Conservation (phyloP, 2,888 invertebrate species). For the Megamerina dolium region DNA sequence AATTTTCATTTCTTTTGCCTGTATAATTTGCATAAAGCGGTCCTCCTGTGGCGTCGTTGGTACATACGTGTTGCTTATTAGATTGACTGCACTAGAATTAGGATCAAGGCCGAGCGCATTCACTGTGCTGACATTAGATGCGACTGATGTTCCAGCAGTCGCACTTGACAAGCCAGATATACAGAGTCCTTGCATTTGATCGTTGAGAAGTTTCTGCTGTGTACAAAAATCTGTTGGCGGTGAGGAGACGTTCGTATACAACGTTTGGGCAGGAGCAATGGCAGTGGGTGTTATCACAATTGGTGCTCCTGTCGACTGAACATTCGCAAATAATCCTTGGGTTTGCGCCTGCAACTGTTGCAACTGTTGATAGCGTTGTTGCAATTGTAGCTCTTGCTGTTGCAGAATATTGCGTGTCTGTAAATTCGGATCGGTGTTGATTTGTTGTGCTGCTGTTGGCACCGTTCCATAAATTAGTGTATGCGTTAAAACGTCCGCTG, state of each 20-base stretch:
- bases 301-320: slow-evolving; percentile 23
- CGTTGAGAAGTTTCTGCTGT: slow-evolving; percentile 29
- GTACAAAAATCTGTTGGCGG: slow-evolving; percentile 20
- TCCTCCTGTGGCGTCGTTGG: slow-evolving; percentile 55
- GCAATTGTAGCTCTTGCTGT: slow-evolving; percentile 45
- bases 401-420: slow-evolving; percentile 40
- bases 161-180: slow-evolving; percentile 28
- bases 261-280: slow-evolving; percentile 20
- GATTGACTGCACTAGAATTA: slow-evolving; percentile 29
- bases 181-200: slow-evolving; percentile 46
- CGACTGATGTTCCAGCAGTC: too few relatives aligned
- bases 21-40: slow-evolving; percentile 56
- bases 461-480: slow-evolving; percentile 46
- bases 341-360: slow-evolving; percentile 46
- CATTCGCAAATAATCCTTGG: slow-evolving; percentile 36
- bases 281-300: slow-evolving; percentile 30
- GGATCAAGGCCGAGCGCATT: slow-evolving; percentile 34
- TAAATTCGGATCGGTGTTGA: slow-evolving; percentile 38
- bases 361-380: slow-evolving; percentile 46
- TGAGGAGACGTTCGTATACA: slow-evolving; percentile 18
- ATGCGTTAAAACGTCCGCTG: slow-evolving; percentile 42
- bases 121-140: too few relatives aligned
- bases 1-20: slow-evolving; percentile 68
- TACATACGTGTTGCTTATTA: slow-evolving; percentile 38
- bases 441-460: slow-evolving; percentile 38